Evolutionary conservation across 1,140 invertebrate genomes (phyloP).

Genomic region (Rhagoletis zephyria): DNA sequence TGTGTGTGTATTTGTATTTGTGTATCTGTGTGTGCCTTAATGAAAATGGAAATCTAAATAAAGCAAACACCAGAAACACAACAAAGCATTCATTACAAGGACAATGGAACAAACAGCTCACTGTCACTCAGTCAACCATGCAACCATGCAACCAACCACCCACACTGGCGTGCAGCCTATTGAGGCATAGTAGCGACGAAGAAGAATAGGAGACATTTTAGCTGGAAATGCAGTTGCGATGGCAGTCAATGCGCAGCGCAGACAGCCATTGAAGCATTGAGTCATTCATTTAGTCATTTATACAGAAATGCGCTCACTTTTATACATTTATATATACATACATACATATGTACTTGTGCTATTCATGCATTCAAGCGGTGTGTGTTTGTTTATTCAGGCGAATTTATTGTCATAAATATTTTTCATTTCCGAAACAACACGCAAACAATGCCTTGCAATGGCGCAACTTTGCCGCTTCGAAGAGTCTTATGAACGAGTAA

Average conservation of each 20-base stretch:
- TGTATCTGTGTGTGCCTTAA: not conserved
- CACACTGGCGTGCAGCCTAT: not conserved
- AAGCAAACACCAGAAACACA: slow-evolving; percentile 45
- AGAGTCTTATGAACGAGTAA: not conserved
- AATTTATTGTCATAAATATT: slow-evolving; percentile 50
- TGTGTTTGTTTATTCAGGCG: slow-evolving; percentile 43
- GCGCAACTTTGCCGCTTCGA: slow-evolving; percentile 9
- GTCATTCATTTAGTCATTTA: not conserved
- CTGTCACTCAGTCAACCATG: slow-evolving; percentile 38
- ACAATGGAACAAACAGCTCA: slow-evolving; percentile 47
- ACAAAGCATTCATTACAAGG: slow-evolving; percentile 50
- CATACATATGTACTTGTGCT: not conserved
- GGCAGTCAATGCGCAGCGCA: not conserved
- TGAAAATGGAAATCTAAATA: slow-evolving; percentile 51
- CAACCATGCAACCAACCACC: not conserved
- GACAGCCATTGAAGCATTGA: slow-evolving; percentile 24
- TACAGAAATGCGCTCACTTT: not conserved
- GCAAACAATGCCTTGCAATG: not conserved
- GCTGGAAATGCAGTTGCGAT: not conserved
- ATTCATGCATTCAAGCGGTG: not conserved
- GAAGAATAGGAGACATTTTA: slow-evolving; percentile 36
- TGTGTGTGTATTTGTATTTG: not conserved
- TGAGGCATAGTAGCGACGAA: not conserved
- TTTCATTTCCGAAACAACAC: slow-evolving; percentile 48
- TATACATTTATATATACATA: not conserved